Base-by-base conservation (phyloP, 2,888 invertebrate species). In the Agriotes lineatus region DNA sequence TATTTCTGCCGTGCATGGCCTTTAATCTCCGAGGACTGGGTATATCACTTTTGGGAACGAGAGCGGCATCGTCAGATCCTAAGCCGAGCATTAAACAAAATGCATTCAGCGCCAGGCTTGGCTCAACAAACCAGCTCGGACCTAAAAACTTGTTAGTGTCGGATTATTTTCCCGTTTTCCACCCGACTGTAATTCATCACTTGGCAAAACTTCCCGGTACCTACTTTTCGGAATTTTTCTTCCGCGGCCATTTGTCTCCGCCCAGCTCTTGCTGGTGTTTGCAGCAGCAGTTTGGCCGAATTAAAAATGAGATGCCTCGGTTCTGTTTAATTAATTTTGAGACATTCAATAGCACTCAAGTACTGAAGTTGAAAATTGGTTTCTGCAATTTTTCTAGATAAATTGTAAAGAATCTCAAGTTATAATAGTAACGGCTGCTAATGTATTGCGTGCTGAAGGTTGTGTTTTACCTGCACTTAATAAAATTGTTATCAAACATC, bases 91-190 rank as follows among this genome's bases (percentile, higher is more conserved):
- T 60, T 60, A 60, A 60, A 60, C 35, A 60, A 60, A 35, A 60
- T 60, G 48, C 45, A 60, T 60, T 60, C 33, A 35, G 33, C 45
- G 33, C 30, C 35, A 60, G 33, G 58, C 19, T 60, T 35, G n/a
- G 33, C 59, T n/a, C 30, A 60, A 48, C 48, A 45, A 60, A 60
- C 44, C 48, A 22, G 50, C 50, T 37, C 25, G 33, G 39, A 12
- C 56, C 56, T 56, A 67, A 59, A 67, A 67, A 67, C 67, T 67
- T 67, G 56, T 67, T 67, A 67, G 60, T 54, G 67, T 61, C 45
- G 67, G 61, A 67, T 67, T 67, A 67, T 61, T 67, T 67, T 61
- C 52, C 57, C 61, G 54, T 67, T 67, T 67, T 48, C 61, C 30
- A 39, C 61, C 18, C 22, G 19, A 56, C 44, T 37, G 61, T 67